These are phyloP conservation scores for Helicoverpa armigera DNA, from an alignment of 1,140 invertebrate species.

Conservation along the genomic window DNA sequence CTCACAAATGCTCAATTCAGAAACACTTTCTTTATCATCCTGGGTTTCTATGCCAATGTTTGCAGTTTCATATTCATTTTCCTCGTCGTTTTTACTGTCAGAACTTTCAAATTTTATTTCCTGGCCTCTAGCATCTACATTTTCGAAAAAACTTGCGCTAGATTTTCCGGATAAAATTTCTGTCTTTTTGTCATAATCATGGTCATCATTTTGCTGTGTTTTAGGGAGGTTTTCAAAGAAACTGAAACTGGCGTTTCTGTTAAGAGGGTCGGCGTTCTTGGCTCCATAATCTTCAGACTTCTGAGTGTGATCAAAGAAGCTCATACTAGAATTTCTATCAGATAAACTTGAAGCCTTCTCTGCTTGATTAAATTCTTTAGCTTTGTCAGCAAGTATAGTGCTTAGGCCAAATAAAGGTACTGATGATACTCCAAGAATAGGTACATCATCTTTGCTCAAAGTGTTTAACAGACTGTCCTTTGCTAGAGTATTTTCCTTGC, in stretches of 20 bases:
- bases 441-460: slow-evolving; percentile 41
- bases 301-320: slow-evolving; percentile 47
- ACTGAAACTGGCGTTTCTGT: slow-evolving; percentile 37
- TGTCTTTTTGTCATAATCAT: background rate
- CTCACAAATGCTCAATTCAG: slow-evolving; percentile 75
- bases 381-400: slow-evolving; percentile 54
- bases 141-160: slow-evolving; percentile 9
- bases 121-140: background rate
- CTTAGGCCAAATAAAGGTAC: slow-evolving; percentile 58
- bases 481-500: background rate
- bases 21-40: slow-evolving; percentile 54
- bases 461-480: slow-evolving; percentile 48
- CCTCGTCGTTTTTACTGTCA: background rate
- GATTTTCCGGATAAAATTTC: background rate
- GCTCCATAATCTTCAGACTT: slow-evolving; percentile 2
- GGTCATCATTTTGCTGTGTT: background rate
- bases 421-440: slow-evolving; percentile 53
- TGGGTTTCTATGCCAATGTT: background rate
- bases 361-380: slow-evolving; percentile 42
- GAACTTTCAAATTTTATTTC: background rate
- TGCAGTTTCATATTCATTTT: background rate
- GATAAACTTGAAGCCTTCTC: slow-evolving; percentile 15
- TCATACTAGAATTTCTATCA: slow-evolving; percentile 13
- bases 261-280: background rate
- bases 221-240: slow-evolving; percentile 54